A percentile compares a stretch with the other conserved stretches of the same genome.
Evolutionary conservation across 2,888 invertebrate genomes (phyloP).

Genomic region (Ariolimax columbianus): DNA sequence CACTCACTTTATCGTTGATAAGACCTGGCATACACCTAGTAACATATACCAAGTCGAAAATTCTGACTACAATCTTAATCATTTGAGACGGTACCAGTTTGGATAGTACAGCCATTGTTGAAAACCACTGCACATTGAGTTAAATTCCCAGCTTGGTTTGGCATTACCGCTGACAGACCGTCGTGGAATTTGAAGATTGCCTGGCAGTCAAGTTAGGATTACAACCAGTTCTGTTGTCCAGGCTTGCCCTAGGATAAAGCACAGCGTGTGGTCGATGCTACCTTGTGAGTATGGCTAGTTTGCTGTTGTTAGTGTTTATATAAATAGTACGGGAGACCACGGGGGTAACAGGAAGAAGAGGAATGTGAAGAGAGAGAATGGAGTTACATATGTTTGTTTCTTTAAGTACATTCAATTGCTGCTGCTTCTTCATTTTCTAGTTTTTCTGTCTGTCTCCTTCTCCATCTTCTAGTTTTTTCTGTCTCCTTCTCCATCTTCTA

Average conservation of each 20-base stretch:
- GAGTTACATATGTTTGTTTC: too few relatives aligned
- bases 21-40: too few relatives aligned
- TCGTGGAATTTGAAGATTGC: background rate
- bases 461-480: background rate
- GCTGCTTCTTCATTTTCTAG: background rate
- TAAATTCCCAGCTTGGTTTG: background rate
- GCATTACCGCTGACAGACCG: background rate
- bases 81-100: too few relatives aligned
- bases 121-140: too few relatives aligned
- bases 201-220: background rate
- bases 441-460: background rate
- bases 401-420: too few relatives aligned
- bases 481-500: background rate
- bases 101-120: too few relatives aligned
- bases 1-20: too few relatives aligned
- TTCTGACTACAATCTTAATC: too few relatives aligned
- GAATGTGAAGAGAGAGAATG: background rate
- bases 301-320: background rate
- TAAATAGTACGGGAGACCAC: background rate
- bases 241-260: background rate
- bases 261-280: slow-evolving; percentile 5
- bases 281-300: background rate
- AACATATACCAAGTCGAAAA: too few relatives aligned
- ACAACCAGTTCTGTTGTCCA: background rate
- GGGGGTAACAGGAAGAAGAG: background rate